phyloP scores from a whole-genome alignment of 2,797 vertebrate genomes.

The Benthosema pterotum region DNA sequence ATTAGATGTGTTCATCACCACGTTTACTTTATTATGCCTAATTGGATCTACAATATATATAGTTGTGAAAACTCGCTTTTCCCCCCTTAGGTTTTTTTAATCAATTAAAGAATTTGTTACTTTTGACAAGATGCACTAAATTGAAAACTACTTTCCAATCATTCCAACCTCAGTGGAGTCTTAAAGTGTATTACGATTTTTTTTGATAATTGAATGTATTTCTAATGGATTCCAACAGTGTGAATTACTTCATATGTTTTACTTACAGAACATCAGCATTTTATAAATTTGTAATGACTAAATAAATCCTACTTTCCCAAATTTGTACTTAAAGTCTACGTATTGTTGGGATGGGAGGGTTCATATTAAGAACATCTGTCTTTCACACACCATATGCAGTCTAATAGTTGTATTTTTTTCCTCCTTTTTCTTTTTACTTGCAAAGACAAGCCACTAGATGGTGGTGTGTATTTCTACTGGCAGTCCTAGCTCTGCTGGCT shows the following conservation, averaged over 20 bases:
- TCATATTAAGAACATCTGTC: background rate
- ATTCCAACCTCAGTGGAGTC: conserved; percentile 43
- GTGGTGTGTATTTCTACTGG: conserved; percentile 10
- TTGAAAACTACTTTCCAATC: conserved; percentile 52
- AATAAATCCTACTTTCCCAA: conserved; percentile 79
- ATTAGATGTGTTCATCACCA: conserved; percentile 13
- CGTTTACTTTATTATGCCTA: conserved; percentile 31
- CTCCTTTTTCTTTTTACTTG: no score
- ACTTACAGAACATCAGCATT: conserved; percentile 70
- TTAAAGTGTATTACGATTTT: conserved; percentile 57
- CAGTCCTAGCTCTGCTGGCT: background rate
- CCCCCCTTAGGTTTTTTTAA: conserved; percentile 34
- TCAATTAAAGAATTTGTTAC: conserved; percentile 10
- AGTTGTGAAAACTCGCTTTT: conserved; percentile 30
- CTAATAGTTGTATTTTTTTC: no score
- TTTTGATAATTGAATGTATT: conserved; percentile 81
- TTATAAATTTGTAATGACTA: conserved; percentile 79
- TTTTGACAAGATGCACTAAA: conserved; percentile 59
- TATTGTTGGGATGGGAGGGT: conserved; percentile 6
- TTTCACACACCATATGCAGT: no score
- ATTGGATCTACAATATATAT: conserved; percentile 36
- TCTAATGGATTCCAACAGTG: conserved; percentile 66
- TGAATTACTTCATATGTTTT: conserved; percentile 66
- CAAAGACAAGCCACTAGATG: conserved; percentile 49
- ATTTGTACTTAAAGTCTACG: conserved; percentile 16